Percentiles rank a stretch among this genome's conserved stretches.
Evolutionary conservation across 2,888 invertebrate genomes (phyloP).

Genomic region (Caenorhabditis doughertyi): DNA sequence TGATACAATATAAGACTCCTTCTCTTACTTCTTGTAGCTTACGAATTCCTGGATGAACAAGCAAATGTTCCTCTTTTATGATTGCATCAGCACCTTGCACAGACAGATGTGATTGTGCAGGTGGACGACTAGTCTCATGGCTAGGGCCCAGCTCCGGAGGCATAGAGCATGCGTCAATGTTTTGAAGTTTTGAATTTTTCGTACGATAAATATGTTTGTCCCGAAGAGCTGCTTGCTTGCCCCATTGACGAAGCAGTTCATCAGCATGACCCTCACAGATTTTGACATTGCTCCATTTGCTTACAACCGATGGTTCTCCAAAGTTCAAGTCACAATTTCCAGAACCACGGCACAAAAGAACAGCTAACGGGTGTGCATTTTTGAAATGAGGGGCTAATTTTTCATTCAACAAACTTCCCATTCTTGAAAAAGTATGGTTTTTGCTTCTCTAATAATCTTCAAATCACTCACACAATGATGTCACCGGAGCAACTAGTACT

Average conservation of each 20-base stretch:
- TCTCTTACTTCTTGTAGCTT: no score
- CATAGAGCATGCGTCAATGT: conserved; percentile 2
- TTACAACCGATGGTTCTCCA: background rate
- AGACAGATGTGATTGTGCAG: background rate
- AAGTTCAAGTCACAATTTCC: background rate
- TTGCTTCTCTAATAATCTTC: no score
- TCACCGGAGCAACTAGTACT: background rate
- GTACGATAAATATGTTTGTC: background rate
- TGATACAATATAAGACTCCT: no score
- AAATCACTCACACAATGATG: background rate
- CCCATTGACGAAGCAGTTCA: no score
- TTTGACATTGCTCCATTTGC: background rate
- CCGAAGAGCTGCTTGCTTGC: no score
- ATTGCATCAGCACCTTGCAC: background rate
- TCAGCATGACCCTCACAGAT: no score
- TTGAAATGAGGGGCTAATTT: no score
- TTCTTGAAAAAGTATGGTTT: no score
- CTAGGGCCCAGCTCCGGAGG: background rate
- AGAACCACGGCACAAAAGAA: background rate
- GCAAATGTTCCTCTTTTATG: background rate
- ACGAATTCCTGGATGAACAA: conserved; percentile 18
- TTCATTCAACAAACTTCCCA: no score
- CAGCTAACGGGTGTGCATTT: background rate
- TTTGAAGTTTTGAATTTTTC: background rate
- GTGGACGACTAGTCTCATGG: background rate